Conservation (phyloP, 2,113 vertebrate species). For the Stercorarius parasiticus region DNA sequence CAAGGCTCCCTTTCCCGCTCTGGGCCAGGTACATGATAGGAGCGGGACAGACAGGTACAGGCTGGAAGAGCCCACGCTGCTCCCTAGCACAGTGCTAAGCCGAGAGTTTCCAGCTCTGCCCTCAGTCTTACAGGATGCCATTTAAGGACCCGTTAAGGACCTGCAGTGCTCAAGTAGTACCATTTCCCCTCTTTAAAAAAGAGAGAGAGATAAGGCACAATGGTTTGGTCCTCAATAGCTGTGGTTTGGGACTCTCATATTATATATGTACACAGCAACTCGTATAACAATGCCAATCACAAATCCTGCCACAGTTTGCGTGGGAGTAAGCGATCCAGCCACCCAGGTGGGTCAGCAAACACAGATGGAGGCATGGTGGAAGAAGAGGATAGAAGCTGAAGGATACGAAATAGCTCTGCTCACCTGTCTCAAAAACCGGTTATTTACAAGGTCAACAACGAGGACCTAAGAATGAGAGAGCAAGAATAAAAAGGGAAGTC, state of each 20-base stretch:
- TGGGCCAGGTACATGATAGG: background rate
- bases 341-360: background rate
- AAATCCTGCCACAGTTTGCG: background rate
- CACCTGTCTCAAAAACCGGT: slow-evolving; percentile 93
- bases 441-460: slow-evolving; percentile 92
- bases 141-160: background rate
- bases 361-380: background rate
- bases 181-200: background rate
- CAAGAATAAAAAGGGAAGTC: background rate
- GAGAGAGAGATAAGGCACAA: background rate
- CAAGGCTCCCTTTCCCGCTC: background rate
- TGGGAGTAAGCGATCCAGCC: background rate
- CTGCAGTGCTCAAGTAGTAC: background rate
- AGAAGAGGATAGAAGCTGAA: background rate
- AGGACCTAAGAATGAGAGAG: slow-evolving; percentile 81
- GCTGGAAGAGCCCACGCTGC: background rate
- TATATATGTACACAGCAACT: background rate
- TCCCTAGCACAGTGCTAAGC: background rate
- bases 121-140: background rate
- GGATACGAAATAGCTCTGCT: background rate
- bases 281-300: accelerated
- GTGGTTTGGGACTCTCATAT: background rate
- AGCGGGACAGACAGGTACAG: background rate
- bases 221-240: background rate
- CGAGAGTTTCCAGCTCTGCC: background rate